Base-by-base conservation (phyloP, 30 jellyfish, hydroid and myxozoan genomes). In the Nemopilema nomurai region DNA sequence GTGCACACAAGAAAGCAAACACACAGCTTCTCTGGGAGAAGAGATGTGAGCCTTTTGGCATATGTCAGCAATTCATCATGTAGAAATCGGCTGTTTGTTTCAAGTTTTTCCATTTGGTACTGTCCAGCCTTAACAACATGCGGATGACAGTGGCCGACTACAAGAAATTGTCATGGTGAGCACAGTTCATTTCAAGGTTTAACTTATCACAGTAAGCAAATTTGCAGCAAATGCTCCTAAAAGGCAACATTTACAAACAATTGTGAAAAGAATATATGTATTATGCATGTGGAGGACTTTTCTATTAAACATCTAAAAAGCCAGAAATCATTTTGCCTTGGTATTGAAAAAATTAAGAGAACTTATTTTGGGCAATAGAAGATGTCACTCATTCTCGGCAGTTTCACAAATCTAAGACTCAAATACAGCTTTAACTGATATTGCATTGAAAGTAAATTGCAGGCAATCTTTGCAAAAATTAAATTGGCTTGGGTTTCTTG, bases 121-220 rank as follows among this genome's bases (percentile, higher is more conserved):
- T 75, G 89, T 22, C 97, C 97, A 64, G 98, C 96, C 80, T 85
- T 76, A 57, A 89, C 97, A 67, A 93, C 98, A 70, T 88, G 94
- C 19, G 98, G 98, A 85, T 93, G 97, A 80, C 98, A 88, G 69
- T 93, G 98, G 31, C 98, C 98, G 50, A 93, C 98, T 93, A 73
- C 62, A 86, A 86, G 82, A 80, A 29, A 90, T 63, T 25, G 24
- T 31, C 75, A 51, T 52, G 28, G 31, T 76, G 29, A 76, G 75
- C 76, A 20, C 74, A 76, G 51, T 19, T 19, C 0, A 73, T 31
- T 73, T 66, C 0, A 73, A 29, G 32, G 16, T 51, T 9, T 51
- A 9, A 16, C 18, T n/a, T n/a, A n/a, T n/a, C n/a, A 63, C 7
- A 4, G 72, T 1, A 4, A 24, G 7, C 7, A 63, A 63, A 1